These are phyloP conservation scores for Neosilurus mollespiculum DNA, from an alignment of 2,797 vertebrate genomes.

Conservation along the genomic window DNA sequence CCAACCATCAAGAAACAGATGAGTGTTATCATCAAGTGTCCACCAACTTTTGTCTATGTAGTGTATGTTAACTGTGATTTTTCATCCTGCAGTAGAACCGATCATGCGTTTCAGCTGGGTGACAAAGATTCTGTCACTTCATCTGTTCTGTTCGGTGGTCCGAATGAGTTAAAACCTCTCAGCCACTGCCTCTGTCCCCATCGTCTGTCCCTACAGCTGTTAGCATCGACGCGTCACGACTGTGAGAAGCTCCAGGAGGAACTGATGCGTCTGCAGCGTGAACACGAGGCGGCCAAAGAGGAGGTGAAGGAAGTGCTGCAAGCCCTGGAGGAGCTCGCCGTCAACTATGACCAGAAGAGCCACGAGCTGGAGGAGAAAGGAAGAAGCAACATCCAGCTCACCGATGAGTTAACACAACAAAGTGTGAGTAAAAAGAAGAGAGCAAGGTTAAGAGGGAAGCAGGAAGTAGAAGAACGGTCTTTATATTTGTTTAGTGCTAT, in stretches of 20 bases:
- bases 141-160: not conserved
- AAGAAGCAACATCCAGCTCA: conserved; percentile 82
- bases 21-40: no score
- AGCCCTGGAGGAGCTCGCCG: conserved; percentile 93
- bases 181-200: no score
- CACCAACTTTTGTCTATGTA: no score
- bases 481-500: not conserved
- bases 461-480: not conserved
- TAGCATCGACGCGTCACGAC: conserved; percentile 83
- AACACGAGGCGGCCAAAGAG: conserved; percentile 87
- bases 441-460: not conserved
- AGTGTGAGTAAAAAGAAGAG: conserved; percentile 67
- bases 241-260: conserved; percentile 91
- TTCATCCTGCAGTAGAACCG: not conserved
- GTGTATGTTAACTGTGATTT: not conserved
- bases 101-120: not conserved
- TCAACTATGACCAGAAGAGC: conserved; percentile 98
- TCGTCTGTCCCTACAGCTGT: conserved; percentile 69
- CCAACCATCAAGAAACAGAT: no score
- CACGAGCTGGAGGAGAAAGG: conserved; percentile 90
- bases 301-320: conserved; percentile 98
- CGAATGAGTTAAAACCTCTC: not conserved
- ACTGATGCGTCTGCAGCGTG: conserved; percentile 83
- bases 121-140: not conserved
- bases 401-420: conserved; percentile 86